phyloP scores from a whole-genome alignment of 2,797 vertebrate species.

The Chloroceryle amazona region DNA sequence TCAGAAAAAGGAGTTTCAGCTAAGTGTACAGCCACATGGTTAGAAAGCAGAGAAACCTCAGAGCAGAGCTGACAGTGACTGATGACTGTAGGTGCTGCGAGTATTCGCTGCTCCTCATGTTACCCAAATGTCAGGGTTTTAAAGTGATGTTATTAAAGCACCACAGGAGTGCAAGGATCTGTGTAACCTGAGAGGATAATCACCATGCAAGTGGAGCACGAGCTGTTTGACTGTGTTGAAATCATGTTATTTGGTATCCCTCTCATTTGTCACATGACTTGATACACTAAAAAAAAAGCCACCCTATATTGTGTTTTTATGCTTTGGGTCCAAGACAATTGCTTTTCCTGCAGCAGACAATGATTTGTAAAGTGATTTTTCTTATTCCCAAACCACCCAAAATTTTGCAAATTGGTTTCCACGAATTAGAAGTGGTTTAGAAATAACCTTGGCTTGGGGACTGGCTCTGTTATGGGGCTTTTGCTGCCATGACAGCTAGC shows the following conservation, averaged over 20 bases:
- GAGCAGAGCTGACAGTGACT: conserved; percentile 46
- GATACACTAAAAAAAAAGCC: neutral
- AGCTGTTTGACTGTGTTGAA: conserved; percentile 52
- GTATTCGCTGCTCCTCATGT: neutral
- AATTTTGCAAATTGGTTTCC: conserved; percentile 80
- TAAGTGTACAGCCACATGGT: neutral
- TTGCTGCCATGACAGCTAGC: conserved; percentile 49
- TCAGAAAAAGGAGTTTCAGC: neutral
- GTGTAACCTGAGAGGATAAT: conserved; percentile 77
- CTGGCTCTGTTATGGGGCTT: conserved; percentile 15
- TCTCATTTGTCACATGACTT: conserved; percentile 71
- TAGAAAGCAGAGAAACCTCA: conserved; percentile 49
- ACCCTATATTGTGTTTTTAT: conserved; percentile 45
- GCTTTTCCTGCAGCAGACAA: conserved; percentile 63
- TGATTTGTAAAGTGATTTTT: conserved; percentile 78
- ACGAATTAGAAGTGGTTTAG: conserved; percentile 76
- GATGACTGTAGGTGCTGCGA: conserved; percentile 28
- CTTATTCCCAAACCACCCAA: conserved; percentile 74
- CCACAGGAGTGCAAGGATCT: conserved; percentile 61
- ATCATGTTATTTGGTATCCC: conserved; percentile 16
- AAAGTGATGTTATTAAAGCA: conserved; percentile 62
- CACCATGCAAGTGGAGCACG: neutral
- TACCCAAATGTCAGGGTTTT: conserved; percentile 65
- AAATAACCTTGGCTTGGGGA: conserved; percentile 72
- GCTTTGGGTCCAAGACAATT: conserved; percentile 34